These are phyloP conservation scores for Amphilophus citrinellus DNA, from an alignment of 2,113 vertebrate species.

Conservation along the genomic window DNA sequence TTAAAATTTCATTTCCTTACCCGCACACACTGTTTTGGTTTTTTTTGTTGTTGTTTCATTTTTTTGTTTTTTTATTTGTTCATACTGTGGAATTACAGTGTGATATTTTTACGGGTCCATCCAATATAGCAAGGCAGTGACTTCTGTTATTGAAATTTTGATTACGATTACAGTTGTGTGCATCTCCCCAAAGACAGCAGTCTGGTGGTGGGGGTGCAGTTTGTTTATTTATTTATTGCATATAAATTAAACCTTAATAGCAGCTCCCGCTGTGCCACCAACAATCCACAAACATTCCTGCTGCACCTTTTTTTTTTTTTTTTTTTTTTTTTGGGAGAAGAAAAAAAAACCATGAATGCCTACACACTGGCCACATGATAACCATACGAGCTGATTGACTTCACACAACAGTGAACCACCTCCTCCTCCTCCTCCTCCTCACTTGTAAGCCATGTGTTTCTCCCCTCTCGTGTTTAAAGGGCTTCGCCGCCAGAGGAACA, in stretches of 20 bases:
- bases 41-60: neutral
- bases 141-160: constrained; percentile 70
- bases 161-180: constrained; percentile 72
- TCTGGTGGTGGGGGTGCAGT: constrained; percentile 20
- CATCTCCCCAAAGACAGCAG: constrained; percentile 52
- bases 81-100: constrained; percentile 59
- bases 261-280: constrained; percentile 12
- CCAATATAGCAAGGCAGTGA: constrained; percentile 20
- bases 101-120: constrained; percentile 49
- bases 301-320: neutral
- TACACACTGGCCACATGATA: constrained; percentile 12
- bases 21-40: constrained; percentile 4
- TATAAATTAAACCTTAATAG: constrained; percentile 63
- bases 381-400: constrained; percentile 12
- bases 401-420: neutral
- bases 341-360: no score
- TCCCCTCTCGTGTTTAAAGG: constrained; percentile 29
- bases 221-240: constrained; percentile 27
- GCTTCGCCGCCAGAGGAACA: constrained; percentile 35
- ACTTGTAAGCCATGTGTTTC: constrained; percentile 16
- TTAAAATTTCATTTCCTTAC: constrained; percentile 66
- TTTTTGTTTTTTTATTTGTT: constrained; percentile 48
- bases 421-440: constrained; percentile 1
- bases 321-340: neutral
- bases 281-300: constrained; percentile 3